These are phyloP conservation scores for Lathamus discolor DNA, from an alignment of 2,113 vertebrate species.

Conservation along the genomic window DNA sequence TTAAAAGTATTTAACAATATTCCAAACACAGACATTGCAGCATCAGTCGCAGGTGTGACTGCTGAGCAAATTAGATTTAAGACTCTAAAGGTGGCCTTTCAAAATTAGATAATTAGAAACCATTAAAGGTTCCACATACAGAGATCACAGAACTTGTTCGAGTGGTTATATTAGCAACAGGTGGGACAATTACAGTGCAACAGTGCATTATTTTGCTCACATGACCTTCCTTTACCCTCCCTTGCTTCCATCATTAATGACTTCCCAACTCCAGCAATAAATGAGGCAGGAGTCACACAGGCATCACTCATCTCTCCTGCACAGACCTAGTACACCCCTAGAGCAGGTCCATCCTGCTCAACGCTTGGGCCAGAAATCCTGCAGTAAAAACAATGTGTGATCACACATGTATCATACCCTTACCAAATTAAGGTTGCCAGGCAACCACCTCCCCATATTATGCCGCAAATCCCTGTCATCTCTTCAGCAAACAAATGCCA, in stretches of 20 bases:
- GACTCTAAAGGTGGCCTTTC: not conserved
- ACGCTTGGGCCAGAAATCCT: not conserved
- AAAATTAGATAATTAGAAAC: conserved; percentile 17
- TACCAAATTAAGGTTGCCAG: conserved; percentile 33
- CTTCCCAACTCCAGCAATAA: not conserved
- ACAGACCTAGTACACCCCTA: not conserved
- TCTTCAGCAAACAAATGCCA: conserved; percentile 47
- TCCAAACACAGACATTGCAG: not conserved
- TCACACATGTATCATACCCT: not conserved
- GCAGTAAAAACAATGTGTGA: not conserved
- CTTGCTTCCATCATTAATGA: not conserved
- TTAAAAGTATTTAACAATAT: not conserved
- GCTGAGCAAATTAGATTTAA: not conserved
- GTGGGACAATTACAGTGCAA: not conserved
- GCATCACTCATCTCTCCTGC: not conserved
- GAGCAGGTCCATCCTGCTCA: not conserved
- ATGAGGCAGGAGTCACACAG: not conserved
- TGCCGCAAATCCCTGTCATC: conserved; percentile 50
- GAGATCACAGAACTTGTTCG: not conserved
- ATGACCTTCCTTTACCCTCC: not conserved
- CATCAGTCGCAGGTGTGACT: not conserved
- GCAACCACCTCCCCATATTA: conserved; percentile 27
- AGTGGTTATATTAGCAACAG: not conserved
- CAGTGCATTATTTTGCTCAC: not conserved
- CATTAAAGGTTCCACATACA: not conserved